Percentiles rank a stretch among this genome's conserved stretches.
Evolutionary conservation across 1,140 invertebrate species (phyloP).

Genomic region (Pachypeltis micranthus): DNA sequence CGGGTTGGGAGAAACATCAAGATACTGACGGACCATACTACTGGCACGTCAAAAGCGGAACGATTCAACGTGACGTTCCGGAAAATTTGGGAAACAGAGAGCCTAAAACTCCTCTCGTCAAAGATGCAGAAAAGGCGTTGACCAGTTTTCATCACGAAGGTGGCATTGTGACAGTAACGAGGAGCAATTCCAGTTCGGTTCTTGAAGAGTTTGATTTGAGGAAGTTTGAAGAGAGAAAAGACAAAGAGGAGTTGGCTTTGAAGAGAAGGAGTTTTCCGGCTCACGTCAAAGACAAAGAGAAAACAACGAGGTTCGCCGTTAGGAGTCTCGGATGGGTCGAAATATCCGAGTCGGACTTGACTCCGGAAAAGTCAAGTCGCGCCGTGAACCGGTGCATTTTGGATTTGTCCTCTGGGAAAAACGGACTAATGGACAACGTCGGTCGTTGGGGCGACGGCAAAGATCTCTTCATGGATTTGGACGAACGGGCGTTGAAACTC

Average conservation of each 20-base stretch:
- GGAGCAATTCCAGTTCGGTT: conserved; percentile 66
- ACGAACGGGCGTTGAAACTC: conserved; percentile 78
- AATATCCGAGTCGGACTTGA: conserved; percentile 88
- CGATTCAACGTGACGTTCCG: conserved; percentile 85
- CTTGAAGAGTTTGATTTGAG: conserved; percentile 51
- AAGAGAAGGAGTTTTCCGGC: conserved; percentile 73
- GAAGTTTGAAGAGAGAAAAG: conserved; percentile 40
- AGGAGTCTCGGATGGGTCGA: conserved; percentile 86
- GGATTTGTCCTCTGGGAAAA: conserved; percentile 72
- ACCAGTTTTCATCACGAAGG: conserved; percentile 41
- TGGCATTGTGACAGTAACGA: conserved; percentile 53
- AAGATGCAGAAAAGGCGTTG: conserved; percentile 45
- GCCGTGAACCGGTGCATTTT: conserved; percentile 95
- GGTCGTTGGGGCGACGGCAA: conserved; percentile 91
- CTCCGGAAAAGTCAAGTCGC: conserved; percentile 82
- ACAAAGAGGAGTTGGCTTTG: conserved; percentile 58
- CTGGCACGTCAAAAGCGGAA: conserved; percentile 97
- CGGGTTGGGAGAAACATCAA: conserved; percentile 89
- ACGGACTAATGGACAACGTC: conserved; percentile 80
- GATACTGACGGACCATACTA: conserved; percentile 90
- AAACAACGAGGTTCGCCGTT: conserved; percentile 75
- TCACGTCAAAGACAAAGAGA: conserved; percentile 56
- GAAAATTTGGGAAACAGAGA: conserved; percentile 39
- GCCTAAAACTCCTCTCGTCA: conserved; percentile 38
- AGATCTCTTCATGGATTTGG: conserved; percentile 89